Base-by-base conservation (phyloP, 2,888 invertebrate species). In the Caenorhabditis afra region DNA sequence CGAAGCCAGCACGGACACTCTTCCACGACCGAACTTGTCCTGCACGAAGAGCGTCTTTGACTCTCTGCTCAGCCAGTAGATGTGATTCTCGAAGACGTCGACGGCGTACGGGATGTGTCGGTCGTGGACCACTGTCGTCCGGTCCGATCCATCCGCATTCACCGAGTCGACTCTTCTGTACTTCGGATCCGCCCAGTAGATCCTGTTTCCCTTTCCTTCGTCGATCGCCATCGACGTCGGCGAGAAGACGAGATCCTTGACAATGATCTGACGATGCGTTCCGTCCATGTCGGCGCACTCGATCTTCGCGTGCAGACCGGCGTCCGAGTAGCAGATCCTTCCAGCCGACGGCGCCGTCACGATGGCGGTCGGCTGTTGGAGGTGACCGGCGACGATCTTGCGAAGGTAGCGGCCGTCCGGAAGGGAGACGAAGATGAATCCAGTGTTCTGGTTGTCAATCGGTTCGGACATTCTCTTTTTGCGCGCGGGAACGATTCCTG, bases 211-310 rank as follows among this genome's bases (percentile, higher is more conserved):
- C 94, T 95, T 95, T 0, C 94, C 93, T 88, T 94, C 95, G 90
- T 99, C 99, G 57, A 99, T 94, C 0, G 96, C 93, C 11, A 99
- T 91, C 0, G 96, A 96, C 0, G 95, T 93, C 0, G 98, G 98
- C 88, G 95, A 94, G 23, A 95, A 93, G 29, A 98, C 93, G 77
- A 93, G 93, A 77, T 95, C 95, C 0, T 94, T 94, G 8, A 96
- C 94, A 2, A 99, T 91, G 0, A 94, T 86, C 77, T 76, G 86
- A 1, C 96, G 93, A 90, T 95, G 94, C 0, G 94, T 94, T 0
- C 98, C 98, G 90, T 97, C 97, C 96, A 98, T 95, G 96, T 97
- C 97, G 1, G 96, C 93, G 3, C 94, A 93, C 91, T 97, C 97
- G 79, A 99, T 96, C 91, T 96, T 97, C 0, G 96, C 95, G 3